Evolutionary conservation across 2,888 invertebrate species (phyloP), one percentile per base, ranked within the genome.

Genomic region (Lasioglossum vierecki): DNA sequence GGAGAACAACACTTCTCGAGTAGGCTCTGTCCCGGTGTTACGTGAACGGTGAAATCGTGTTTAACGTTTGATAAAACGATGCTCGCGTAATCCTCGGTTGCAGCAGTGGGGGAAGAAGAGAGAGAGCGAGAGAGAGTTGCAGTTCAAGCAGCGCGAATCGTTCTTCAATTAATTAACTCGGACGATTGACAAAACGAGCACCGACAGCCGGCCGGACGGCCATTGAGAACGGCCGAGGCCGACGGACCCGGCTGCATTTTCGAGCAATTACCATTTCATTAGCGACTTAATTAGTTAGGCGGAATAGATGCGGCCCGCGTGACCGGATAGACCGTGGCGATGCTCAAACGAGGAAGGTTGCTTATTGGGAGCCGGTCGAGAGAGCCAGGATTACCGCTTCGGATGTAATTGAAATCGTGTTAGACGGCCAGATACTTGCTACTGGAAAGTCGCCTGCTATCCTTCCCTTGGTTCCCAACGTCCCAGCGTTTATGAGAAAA

Each of bases 251-350:
- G 11, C 70, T 81, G 80, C 76, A 87, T 85, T 84, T 90, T 80
- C 80, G 66, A 68, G 72, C 73, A 85, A 90, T 90, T 90, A 90
- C 82, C 87, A 83, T 86, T 89, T 90, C 83, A 87, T 87, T 83
- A 82, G 80, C 53, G 72, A 79, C 79, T 87, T 84, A 89, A 90
- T 90, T 90, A 90, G 72, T 87, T 75, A 75, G 63, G 76, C 71
- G 73, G 49, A 68, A 79, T 83, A 76, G 79, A 82, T 74, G 66
- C 63, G 79, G 71, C 44, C 66, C 63, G 79, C 79, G 78, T 79
- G 84, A 84, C 79, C 84, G 76, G 84, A 78, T 68, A 68, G 73
- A 68, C 30, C 76, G 66, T 70, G 46, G 79, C 46, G 79, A 46
- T 72, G 60, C n/a, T 74, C 68, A 72, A 76, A 63, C 44, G 72